Percentiles rank a stretch among this genome's conserved stretches.
phyloP scores from a whole-genome alignment of 2,888 invertebrate genomes.

The Tethea ocularis region DNA sequence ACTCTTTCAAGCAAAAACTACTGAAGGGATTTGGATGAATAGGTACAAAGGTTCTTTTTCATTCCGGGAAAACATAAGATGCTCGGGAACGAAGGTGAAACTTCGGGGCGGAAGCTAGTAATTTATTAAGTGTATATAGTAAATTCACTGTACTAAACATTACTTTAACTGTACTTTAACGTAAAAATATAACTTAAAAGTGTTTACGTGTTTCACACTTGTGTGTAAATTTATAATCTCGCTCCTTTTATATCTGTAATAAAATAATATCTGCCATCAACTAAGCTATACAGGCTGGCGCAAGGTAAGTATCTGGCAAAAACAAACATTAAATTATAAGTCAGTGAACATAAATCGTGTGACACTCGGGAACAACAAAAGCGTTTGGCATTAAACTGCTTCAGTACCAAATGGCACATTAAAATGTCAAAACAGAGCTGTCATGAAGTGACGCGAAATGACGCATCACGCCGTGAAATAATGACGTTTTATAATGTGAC shows the following conservation, averaged over 20 bases:
- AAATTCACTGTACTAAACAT: too few species aligned
- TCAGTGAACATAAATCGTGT: slow-evolving; percentile 55
- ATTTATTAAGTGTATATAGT: background rate
- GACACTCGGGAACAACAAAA: slow-evolving; percentile 55
- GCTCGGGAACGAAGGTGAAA: too few species aligned
- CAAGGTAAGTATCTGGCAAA: slow-evolving; percentile 18
- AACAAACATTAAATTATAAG: slow-evolving; percentile 53
- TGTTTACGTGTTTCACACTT: background rate
- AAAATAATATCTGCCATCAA: slow-evolving; percentile 2
- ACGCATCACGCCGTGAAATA: slow-evolving; percentile 27
- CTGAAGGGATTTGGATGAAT: too few species aligned
- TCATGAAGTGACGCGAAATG: slow-evolving; percentile 37
- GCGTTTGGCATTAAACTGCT: slow-evolving; percentile 59
- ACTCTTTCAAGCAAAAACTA: too few species aligned
- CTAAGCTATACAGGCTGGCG: slow-evolving; percentile 17
- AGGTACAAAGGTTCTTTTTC: too few species aligned
- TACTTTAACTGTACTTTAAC: background rate
- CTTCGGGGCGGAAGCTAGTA: too few species aligned
- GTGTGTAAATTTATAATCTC: background rate
- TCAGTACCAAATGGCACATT: slow-evolving; percentile 64
- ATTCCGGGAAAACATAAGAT: too few species aligned
- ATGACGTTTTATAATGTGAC: slow-evolving; percentile 30
- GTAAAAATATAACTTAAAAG: background rate
- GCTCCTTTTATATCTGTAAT: background rate
- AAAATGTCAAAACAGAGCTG: slow-evolving; percentile 67